phyloP scores from a whole-genome alignment of 2,113 vertebrate species.

The Ammodramus savannarum region DNA sequence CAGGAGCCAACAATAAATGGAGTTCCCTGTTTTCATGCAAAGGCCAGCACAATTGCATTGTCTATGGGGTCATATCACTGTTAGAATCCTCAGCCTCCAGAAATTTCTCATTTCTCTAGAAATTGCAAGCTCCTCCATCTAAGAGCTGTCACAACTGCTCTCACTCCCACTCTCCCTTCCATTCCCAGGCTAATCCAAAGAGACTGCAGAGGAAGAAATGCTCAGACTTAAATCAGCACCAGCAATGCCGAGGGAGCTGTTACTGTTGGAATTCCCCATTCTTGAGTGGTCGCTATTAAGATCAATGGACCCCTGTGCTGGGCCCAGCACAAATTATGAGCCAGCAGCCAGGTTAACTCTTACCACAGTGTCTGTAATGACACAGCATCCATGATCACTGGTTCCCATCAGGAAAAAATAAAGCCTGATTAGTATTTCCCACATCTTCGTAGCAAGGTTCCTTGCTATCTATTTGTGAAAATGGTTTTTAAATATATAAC shows the following conservation, averaged over 20 bases:
- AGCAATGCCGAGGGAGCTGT: slow-evolving; percentile 21
- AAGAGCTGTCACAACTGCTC: slow-evolving; percentile 1
- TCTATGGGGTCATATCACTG: background rate
- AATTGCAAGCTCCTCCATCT: background rate
- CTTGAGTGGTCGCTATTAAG: slow-evolving; percentile 39
- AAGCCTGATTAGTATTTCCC: slow-evolving; percentile 17
- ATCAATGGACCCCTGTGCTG: slow-evolving; percentile 28
- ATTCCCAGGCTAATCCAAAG: slow-evolving; percentile 38
- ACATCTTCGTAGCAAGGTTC: background rate
- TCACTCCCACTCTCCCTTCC: background rate
- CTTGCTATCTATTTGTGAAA: slow-evolving; percentile 33
- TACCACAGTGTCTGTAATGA: slow-evolving; percentile 28
- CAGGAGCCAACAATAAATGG: background rate
- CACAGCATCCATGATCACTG: slow-evolving; percentile 9
- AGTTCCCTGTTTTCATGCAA: background rate
- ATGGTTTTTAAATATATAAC: background rate
- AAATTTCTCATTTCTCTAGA: background rate
- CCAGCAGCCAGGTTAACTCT: slow-evolving; percentile 38
- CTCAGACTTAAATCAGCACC: slow-evolving; percentile 21
- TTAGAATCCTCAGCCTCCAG: background rate
- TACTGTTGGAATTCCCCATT: background rate
- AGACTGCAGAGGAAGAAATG: slow-evolving; percentile 30
- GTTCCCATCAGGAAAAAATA: slow-evolving; percentile 55
- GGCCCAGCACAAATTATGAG: slow-evolving; percentile 3
- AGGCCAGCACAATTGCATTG: background rate